phyloP scores from a whole-genome alignment of 2,113 vertebrate species.

The Procavia capensis region DNA sequence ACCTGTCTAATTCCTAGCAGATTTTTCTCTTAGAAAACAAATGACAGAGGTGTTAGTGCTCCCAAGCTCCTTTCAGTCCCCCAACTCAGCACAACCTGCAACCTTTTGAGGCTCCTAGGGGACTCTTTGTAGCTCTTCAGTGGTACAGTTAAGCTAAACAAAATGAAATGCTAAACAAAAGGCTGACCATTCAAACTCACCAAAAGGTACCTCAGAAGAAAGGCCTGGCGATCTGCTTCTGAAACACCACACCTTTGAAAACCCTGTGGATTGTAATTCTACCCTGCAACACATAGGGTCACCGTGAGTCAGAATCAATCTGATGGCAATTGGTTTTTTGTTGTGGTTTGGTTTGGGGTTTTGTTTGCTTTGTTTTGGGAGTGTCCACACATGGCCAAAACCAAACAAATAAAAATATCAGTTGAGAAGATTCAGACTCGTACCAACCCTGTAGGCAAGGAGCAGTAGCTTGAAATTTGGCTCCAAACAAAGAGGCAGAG shows the following conservation, averaged over 20 bases:
- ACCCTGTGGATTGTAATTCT: neutral
- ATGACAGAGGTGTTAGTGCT: neutral
- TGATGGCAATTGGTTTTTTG: neutral
- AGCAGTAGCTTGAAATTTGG: too few species aligned
- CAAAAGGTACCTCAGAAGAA: neutral
- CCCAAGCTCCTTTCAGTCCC: neutral
- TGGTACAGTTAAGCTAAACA: neutral
- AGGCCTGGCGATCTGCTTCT: neutral
- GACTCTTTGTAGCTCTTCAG: neutral
- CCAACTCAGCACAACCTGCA: neutral
- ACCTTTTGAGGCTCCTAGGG: neutral
- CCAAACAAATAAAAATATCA: too few species aligned
- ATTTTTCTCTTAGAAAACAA: conserved; percentile 66
- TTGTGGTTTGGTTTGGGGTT: neutral
- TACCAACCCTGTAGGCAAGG: too few species aligned
- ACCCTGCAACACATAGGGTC: neutral
- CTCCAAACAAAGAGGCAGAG: too few species aligned
- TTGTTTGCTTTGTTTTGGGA: neutral
- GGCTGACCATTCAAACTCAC: neutral
- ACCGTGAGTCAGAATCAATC: neutral
- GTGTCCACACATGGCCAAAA: too few species aligned
- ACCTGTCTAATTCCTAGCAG: conserved; percentile 72
- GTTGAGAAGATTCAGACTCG: too few species aligned
- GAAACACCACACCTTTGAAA: neutral
- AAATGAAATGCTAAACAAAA: neutral